Conservation (phyloP, 2,888 invertebrate species). For the Caenorhabditis doughertyi region DNA sequence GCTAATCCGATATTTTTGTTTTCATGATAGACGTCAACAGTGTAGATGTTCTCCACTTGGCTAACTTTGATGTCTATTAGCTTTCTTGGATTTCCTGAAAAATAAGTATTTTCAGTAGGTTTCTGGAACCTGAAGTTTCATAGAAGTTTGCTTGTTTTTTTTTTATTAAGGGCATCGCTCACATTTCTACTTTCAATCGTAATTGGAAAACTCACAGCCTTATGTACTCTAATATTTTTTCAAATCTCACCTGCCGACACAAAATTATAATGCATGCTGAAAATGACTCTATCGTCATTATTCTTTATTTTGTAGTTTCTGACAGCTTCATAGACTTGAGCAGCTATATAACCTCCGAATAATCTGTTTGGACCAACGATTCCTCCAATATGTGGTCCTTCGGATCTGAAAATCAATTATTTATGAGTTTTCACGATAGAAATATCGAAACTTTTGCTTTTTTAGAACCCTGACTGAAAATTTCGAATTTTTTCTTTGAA, state of each 20-base stretch:
- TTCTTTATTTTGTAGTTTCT: constrained; percentile 19
- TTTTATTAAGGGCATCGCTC: too few species aligned
- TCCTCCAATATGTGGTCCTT: constrained; percentile 60
- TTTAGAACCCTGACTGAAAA: too few species aligned
- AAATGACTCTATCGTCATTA: constrained; percentile 39
- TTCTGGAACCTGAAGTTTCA: too few species aligned
- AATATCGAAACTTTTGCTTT: too few species aligned
- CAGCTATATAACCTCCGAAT: constrained; percentile 63
- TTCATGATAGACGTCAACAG: constrained; percentile 50
- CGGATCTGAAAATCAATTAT: constrained; percentile 43
- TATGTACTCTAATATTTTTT: background rate
- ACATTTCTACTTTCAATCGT: too few species aligned
- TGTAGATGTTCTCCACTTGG: constrained; percentile 28
- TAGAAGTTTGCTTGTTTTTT: too few species aligned
- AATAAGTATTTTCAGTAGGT: too few species aligned
- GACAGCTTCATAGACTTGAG: constrained; percentile 53
- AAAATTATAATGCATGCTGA: constrained; percentile 65
- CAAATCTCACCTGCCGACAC: constrained; percentile 53
- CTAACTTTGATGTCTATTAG: constrained; percentile 50
- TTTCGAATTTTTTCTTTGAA: background rate
- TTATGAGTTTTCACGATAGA: background rate
- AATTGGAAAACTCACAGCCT: background rate
- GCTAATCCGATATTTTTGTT: constrained; percentile 57
- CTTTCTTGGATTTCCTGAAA: constrained; percentile 54
- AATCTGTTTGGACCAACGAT: constrained; percentile 49